Evolutionary conservation across 2,888 invertebrate species (phyloP), one percentile per base, ranked within the genome.

Genomic region (Agrochola lota): DNA sequence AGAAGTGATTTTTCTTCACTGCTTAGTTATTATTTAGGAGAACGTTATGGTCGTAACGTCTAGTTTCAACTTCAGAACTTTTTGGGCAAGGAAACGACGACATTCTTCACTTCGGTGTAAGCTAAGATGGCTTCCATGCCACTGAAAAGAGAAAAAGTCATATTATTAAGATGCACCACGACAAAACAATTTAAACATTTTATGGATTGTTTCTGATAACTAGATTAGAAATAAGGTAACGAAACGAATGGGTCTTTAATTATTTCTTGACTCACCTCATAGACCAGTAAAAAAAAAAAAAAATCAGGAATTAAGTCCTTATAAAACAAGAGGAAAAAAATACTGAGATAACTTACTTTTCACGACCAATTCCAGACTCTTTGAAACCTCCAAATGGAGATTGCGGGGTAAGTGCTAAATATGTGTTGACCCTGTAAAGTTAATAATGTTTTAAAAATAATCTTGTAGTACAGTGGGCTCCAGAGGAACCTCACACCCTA

Each of bases 371-470:
- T 82, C 99, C 99, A 35, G 98, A 98, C 87, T 98, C 97, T 91
- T 99, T 99, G 93, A 97, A 98, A 55, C 99, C 99, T 63, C 99
- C 99, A 90, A 99, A 99, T 7, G 99, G 98, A 43, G 97, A 97
- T 92, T 98, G 98, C 0, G 97, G 95, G 12, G 95, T 94, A 20
- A 97, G 94, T 30, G 95, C 95, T 87, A 98, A 97, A 87, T 98
- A 98, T 78, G 97, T 97, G 91, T 98, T 93, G 30, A 93, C 91
- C 91, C 93, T 93, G 84, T 69, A 90, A 90, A 69, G 52, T 67
- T 0, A 40, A 55, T 9, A 63, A 20, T 20, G 20, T 20, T 20
- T 52, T 7, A 40, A 46, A 55, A 59, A 66, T 60, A 20, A 20
- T 20, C 20, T 20, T 20, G 30, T 30, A 60, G 30, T 6, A 7